Base-by-base conservation (phyloP, 2,888 invertebrate species). In the Ceratothoa steindachneri region DNA sequence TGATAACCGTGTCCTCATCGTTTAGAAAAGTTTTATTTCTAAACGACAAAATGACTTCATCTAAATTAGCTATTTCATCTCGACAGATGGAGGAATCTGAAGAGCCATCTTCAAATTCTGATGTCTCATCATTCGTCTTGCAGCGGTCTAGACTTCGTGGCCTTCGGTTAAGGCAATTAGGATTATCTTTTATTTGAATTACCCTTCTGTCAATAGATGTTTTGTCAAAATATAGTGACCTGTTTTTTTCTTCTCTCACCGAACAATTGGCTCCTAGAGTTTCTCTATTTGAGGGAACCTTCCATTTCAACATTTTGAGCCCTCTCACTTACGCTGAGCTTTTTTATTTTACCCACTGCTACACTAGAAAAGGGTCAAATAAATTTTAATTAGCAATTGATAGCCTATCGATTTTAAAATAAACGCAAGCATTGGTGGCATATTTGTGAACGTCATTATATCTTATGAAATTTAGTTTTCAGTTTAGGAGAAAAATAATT, bases 51-150 rank as follows among this genome's bases (percentile, higher is more conserved):
- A 60, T 24, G 1, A 60, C 24, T 12, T 60, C 60, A 24, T 60
- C 60, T 60, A 60, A 60, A 60, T 60, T 60, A 22, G 60, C 60
- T 2, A 60, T 60, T 60, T 60, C 60, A 12, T n/a, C 22, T 24
- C 60, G n/a, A 24, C 60, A 60, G 12, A 24, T 24, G 12, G 60
- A 60, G 12, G 27, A 60, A 7, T 60, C 60, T 9, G 41, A 41
- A 41, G 41, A 41, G 7, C 41, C 41, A 15, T 41, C 41, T 41
- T 41, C 41, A 41, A 41, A 41, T 41, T 41, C 41, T 5, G 41
- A 41, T 9, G 41, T 41, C 41, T 41, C 41, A 9, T 41, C 41
- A 15, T 41, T 41, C 5, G 41, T 15, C 15, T 41, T 41, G 15
- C 7, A 41, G 15, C 5, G 5, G 41, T 41, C 41, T 15, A 41